Percentiles rank a stretch among this genome's conserved stretches.
Conservation (phyloP, 2,113 vertebrate species). For the Sciurus niger region DNA sequence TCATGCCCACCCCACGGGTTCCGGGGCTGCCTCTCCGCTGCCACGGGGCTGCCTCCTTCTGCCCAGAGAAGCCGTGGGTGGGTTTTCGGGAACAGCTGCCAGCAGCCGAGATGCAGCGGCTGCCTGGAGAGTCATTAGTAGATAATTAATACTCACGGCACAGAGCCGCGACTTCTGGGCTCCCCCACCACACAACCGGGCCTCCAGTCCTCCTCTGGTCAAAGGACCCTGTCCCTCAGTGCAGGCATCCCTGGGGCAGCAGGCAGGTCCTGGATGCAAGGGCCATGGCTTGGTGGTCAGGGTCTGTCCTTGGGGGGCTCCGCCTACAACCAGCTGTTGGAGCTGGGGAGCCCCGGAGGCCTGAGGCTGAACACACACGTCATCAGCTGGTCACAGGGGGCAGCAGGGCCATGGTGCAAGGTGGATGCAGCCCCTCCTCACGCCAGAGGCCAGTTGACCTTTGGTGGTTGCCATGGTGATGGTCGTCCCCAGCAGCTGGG, state of each 20-base stretch:
- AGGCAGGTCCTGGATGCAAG: neutral
- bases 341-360: neutral
- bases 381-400: neutral
- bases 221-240: neutral
- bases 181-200: neutral
- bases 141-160: constrained; percentile 92
- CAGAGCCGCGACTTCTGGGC: constrained; percentile 84
- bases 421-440: constrained; percentile 18
- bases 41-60: neutral
- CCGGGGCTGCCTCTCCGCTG: neutral
- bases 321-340: neutral
- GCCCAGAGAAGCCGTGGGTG: constrained; percentile 52
- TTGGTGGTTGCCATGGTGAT: constrained; percentile 81
- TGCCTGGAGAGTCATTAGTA: constrained; percentile 90
- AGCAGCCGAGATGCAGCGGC: constrained; percentile 84
- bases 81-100: constrained; percentile 87
- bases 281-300: too few relatives aligned
- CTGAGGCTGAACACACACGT: neutral
- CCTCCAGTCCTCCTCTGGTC: neutral
- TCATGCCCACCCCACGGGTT: fast-evolving
- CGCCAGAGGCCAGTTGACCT: constrained; percentile 80
- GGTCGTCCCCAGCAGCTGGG: constrained; percentile 75
- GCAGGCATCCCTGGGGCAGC: neutral
- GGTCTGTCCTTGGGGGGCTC: neutral
- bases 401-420: constrained; percentile 34